Conservation (phyloP, 2,797 vertebrate species). For the Mycteria americana region DNA sequence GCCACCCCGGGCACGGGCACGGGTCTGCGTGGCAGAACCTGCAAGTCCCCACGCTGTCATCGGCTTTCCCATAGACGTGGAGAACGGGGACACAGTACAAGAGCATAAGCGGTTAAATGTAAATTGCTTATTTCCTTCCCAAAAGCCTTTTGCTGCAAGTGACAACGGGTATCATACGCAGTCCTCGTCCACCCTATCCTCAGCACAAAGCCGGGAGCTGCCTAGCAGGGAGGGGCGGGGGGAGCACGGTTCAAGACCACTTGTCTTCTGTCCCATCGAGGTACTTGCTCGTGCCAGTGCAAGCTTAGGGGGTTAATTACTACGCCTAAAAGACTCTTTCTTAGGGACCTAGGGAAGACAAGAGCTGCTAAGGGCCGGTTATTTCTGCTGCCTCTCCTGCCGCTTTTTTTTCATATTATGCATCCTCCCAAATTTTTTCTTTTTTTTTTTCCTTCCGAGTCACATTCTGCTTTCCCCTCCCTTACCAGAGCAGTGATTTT, state of each 20-base stretch:
- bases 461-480: background rate
- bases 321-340: background rate
- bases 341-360: background rate
- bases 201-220: background rate
- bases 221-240: background rate
- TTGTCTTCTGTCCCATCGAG: background rate
- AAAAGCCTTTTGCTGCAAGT: background rate
- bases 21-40: rapidly evolving
- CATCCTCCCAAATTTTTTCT: background rate
- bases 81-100: rapidly evolving
- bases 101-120: rapidly evolving
- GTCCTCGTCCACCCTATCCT: background rate
- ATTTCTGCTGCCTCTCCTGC: background rate
- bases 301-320: background rate
- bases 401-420: background rate
- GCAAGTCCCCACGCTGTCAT: rapidly evolving
- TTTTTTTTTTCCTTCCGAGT: background rate
- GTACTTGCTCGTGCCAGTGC: rapidly evolving
- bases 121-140: background rate
- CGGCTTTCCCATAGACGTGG: rapidly evolving
- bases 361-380: background rate
- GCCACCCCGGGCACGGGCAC: rapidly evolving
- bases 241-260: background rate
- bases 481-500: rapidly evolving
- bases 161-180: rapidly evolving